phyloP scores from a whole-genome alignment of 2,888 invertebrate genomes.

The Teleogryllus oceanicus region DNA sequence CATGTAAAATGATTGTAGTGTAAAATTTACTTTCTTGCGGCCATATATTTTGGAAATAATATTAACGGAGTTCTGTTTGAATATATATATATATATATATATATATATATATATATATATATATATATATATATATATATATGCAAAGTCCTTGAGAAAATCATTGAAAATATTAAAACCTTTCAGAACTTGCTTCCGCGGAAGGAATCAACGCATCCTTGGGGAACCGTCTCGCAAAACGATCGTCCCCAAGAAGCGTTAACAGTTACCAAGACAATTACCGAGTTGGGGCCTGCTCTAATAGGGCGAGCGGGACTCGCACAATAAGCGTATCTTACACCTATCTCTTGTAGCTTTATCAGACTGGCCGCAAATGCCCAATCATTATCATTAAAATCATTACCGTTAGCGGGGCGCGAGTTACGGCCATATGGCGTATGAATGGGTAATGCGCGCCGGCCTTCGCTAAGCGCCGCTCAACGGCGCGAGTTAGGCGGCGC shows the following conservation, averaged over 20 bases:
- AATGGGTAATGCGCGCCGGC: background rate
- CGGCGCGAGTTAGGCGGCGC: background rate
- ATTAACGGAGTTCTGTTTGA: too few relatives aligned
- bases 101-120: too few relatives aligned
- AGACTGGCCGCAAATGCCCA: conserved; percentile 5
- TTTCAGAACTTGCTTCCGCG: too few relatives aligned
- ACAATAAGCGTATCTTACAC: conserved; percentile 7
- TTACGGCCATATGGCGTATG: background rate
- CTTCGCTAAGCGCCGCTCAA: background rate
- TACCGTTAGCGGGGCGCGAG: background rate
- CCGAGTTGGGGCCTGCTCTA: background rate
- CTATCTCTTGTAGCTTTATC: conserved; percentile 2
- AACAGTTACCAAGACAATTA: background rate
- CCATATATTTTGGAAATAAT: too few relatives aligned
- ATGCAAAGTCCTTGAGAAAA: too few relatives aligned
- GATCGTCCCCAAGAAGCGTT: background rate
- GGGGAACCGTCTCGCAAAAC: too few relatives aligned
- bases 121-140: too few relatives aligned
- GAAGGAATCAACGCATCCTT: too few relatives aligned
- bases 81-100: too few relatives aligned
- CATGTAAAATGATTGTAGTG: too few relatives aligned
- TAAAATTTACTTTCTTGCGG: too few relatives aligned
- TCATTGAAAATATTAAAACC: too few relatives aligned
- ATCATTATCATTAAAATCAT: conserved; percentile 5
- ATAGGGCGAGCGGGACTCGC: background rate